These are phyloP conservation scores for Podotricha telesiphe DNA, from an alignment of 2,888 invertebrate genomes.

Conservation along the genomic window DNA sequence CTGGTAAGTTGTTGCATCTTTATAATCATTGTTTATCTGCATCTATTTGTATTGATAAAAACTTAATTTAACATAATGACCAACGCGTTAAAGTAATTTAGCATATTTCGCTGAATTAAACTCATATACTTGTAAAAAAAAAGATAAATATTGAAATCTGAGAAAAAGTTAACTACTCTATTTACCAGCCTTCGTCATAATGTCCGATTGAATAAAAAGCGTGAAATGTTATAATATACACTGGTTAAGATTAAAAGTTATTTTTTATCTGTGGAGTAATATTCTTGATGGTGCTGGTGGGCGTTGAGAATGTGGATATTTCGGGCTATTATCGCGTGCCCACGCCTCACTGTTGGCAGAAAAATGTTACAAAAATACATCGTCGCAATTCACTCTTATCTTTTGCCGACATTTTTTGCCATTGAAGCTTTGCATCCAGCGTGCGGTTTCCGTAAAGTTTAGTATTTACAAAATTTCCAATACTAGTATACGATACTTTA, in stretches of 20 bases:
- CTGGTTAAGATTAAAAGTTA: constrained; percentile 56
- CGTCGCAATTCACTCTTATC: constrained; percentile 64
- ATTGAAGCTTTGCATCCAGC: constrained; percentile 52
- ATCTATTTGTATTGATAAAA: no score
- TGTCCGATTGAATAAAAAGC: neutral
- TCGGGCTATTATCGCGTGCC: constrained; percentile 75
- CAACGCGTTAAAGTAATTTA: neutral
- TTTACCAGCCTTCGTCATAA: neutral
- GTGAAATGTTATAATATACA: constrained; percentile 20
- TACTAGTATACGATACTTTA: constrained; percentile 20
- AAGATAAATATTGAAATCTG: neutral
- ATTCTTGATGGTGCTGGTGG: constrained; percentile 69
- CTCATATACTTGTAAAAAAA: neutral
- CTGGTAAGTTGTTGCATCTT: no score
- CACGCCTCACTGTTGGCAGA: constrained; percentile 74
- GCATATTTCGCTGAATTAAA: neutral
- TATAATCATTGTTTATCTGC: no score
- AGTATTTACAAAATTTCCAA: constrained; percentile 29
- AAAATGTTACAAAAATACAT: constrained; percentile 74
- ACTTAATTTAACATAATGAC: neutral
- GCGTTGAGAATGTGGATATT: constrained; percentile 74
- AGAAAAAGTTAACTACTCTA: neutral
- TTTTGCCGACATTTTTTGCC: constrained; percentile 55
- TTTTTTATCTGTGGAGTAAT: constrained; percentile 68
- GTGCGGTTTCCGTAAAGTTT: neutral